Evolutionary conservation across 30 jellyfish, hydroid and myxozoan genomes (phyloP), one percentile per base, ranked within the genome.

Genomic region (Hydractinia echinata): DNA sequence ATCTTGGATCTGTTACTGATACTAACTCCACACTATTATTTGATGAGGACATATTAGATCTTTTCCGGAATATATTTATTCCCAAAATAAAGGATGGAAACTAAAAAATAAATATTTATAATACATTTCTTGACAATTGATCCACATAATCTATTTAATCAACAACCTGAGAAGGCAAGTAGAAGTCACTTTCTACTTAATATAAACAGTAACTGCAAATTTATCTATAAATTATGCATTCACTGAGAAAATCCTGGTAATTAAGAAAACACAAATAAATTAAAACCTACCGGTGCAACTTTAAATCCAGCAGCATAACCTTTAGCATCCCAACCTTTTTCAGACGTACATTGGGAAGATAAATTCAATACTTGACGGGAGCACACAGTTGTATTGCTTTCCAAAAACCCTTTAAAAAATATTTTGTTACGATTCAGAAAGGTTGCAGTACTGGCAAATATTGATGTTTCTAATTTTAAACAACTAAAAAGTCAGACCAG

Each of bases 211-310:
- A n/a, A n/a, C n/a, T n/a, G n/a, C n/a, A n/a, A n/a, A n/a, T n/a
- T n/a, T n/a, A n/a, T n/a, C n/a, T n/a, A n/a, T n/a, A n/a, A n/a
- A n/a, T n/a, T n/a, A n/a, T n/a, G n/a, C n/a, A n/a, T n/a, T n/a
- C n/a, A n/a, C n/a, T n/a, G n/a, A n/a, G n/a, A n/a, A n/a, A n/a
- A n/a, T n/a, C n/a, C n/a, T n/a, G n/a, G n/a, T n/a, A n/a, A n/a
- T n/a, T n/a, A n/a, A n/a, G n/a, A n/a, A n/a, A n/a, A n/a, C n/a
- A n/a, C n/a, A n/a, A n/a, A n/a, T n/a, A n/a, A n/a, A 4, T 49
- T 4, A 0, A 7, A 8, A 86, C 99, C 67, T 54, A 94, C 99
- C 4, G 99, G 99, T 16, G 94, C 84, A 14, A 94, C 81, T 76
- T 89, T 88, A 85, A 94, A 94, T 7, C 91, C 96, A 10, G 79